phyloP scores from a whole-genome alignment of 2,888 invertebrate species.

The Hydropsyche betteni region DNA sequence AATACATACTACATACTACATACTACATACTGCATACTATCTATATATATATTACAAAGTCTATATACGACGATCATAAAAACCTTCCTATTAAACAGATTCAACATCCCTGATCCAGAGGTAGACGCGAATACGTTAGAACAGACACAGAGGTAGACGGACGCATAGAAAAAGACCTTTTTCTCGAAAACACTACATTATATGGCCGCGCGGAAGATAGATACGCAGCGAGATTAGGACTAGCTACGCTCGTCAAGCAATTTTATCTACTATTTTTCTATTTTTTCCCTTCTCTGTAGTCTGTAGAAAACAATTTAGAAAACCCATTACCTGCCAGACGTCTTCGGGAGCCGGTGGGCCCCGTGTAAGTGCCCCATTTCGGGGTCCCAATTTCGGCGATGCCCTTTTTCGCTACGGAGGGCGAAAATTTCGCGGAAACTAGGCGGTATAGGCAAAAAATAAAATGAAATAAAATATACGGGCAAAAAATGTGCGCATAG shows the following conservation, averaged over 20 bases:
- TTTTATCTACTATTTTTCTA: constrained; percentile 33
- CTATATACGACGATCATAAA: not conserved
- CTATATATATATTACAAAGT: too few species aligned
- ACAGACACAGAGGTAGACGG: not conserved
- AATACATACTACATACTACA: too few species aligned
- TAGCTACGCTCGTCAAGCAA: constrained; percentile 52
- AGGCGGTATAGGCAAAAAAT: too few species aligned
- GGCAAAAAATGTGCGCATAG: too few species aligned
- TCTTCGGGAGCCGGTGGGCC: constrained; percentile 24
- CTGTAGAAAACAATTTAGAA: constrained; percentile 39
- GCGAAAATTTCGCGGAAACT: not conserved
- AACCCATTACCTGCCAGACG: constrained; percentile 42
- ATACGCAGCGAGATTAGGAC: constrained; percentile 45
- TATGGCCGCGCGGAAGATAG: constrained; percentile 27
- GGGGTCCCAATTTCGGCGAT: constrained; percentile 26
- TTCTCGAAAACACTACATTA: too few species aligned
- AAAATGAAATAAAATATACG: too few species aligned
- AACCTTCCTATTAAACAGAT: not conserved
- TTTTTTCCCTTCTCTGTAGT: constrained; percentile 13
- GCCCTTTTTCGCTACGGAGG: constrained; percentile 18
- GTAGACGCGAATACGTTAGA: not conserved
- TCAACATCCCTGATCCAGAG: too few species aligned
- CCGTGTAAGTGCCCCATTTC: constrained; percentile 24
- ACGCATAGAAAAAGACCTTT: not conserved
- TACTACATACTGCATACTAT: too few species aligned